phyloP scores from a whole-genome alignment of 2,113 vertebrate genomes.

The Oenanthe oenanthe region DNA sequence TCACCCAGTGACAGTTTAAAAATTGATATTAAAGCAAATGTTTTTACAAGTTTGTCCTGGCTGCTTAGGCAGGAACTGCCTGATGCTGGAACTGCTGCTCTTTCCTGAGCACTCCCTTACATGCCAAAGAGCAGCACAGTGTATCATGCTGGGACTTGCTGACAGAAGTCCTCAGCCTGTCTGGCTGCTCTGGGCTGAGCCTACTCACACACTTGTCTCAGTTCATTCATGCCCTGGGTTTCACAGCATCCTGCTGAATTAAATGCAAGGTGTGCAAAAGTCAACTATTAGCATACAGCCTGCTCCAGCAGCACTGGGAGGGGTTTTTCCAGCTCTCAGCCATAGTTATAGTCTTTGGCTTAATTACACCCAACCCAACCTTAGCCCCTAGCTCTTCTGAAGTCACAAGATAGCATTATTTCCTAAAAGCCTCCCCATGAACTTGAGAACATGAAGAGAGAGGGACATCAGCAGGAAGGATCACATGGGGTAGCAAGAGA shows the following conservation, averaged over 20 bases:
- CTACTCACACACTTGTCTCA: neutral
- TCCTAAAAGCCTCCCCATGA: neutral
- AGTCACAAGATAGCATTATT: neutral
- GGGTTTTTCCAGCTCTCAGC: neutral
- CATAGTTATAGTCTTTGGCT: neutral
- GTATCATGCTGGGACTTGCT: neutral
- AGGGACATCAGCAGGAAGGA: neutral
- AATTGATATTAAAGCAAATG: neutral
- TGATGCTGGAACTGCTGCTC: neutral
- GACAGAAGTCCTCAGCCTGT: neutral
- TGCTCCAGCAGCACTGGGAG: neutral
- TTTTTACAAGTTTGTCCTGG: neutral
- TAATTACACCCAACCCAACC: neutral
- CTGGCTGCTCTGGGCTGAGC: neutral
- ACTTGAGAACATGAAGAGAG: neutral
- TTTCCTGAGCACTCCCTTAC: neutral
- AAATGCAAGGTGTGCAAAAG: neutral
- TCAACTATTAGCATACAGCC: neutral
- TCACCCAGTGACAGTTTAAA: neutral
- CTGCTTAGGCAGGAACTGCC: neutral
- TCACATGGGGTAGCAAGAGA: accelerated
- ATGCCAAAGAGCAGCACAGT: neutral
- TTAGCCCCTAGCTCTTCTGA: neutral
- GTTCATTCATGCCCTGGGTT: neutral
- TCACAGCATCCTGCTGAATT: neutral